Evolutionary conservation across 2,797 vertebrate genomes (phyloP).

Genomic region (Hemitrygon akajei): DNA sequence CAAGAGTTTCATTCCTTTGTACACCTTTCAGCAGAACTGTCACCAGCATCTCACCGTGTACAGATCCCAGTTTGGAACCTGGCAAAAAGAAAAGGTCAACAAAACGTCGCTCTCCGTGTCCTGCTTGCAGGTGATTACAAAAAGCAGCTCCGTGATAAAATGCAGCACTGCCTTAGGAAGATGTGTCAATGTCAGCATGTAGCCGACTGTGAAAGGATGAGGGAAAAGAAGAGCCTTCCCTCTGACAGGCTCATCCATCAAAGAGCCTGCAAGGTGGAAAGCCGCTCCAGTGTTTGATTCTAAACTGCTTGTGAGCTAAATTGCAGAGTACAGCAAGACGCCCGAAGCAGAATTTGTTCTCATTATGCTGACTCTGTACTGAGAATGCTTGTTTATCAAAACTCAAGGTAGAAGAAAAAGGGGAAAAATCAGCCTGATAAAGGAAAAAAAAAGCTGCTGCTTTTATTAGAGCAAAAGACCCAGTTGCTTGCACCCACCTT

Average conservation of each 20-base stretch:
- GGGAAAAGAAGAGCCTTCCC: slow-evolving; percentile 38
- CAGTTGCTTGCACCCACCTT: not conserved
- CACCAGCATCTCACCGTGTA: not conserved
- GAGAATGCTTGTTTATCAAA: slow-evolving; percentile 26
- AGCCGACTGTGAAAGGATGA: slow-evolving; percentile 36
- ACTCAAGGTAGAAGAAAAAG: slow-evolving; percentile 1
- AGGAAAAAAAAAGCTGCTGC: not conserved
- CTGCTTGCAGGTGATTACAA: slow-evolving; percentile 35
- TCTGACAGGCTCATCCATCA: slow-evolving; percentile 39
- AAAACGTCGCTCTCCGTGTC: not conserved
- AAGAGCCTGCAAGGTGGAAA: slow-evolving; percentile 35
- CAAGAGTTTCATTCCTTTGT: slow-evolving; percentile 9
- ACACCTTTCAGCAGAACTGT: not conserved
- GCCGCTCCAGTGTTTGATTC: slow-evolving; percentile 32
- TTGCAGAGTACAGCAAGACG: slow-evolving; percentile 23
- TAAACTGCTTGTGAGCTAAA: slow-evolving; percentile 37
- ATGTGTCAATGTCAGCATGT: slow-evolving; percentile 39
- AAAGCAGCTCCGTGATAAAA: slow-evolving; percentile 31
- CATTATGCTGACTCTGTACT: slow-evolving; percentile 26
- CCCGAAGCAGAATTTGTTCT: slow-evolving; percentile 28
- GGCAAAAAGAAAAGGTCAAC: not conserved
- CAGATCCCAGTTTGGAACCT: not conserved
- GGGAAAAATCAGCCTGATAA: not conserved
- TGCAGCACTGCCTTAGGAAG: slow-evolving; percentile 15
- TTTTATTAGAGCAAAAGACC: not conserved